A percentile compares a stretch with the other conserved stretches of the same genome.
Evolutionary conservation across 2,888 invertebrate genomes (phyloP).

Genomic region (Drosophila yooni): DNA sequence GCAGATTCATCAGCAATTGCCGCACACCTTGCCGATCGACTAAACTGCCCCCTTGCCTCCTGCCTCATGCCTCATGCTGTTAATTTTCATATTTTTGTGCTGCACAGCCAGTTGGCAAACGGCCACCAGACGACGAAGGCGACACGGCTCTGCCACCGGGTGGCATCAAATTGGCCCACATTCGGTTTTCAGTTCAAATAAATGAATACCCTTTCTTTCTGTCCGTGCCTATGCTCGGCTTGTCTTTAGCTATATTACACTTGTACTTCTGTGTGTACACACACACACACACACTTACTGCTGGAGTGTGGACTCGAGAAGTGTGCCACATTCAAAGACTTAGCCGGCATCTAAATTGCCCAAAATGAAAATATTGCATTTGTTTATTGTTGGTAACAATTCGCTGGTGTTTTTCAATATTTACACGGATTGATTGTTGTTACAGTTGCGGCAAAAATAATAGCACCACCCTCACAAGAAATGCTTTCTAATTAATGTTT

Average conservation of each 20-base stretch:
- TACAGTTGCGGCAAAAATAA: background rate
- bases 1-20: conserved; percentile 35
- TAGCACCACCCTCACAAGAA: background rate
- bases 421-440: no score
- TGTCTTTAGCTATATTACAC: background rate
- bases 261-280: background rate
- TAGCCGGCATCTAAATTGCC: no score
- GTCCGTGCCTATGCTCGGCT: background rate
- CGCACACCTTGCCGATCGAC: conserved; percentile 43
- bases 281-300: background rate
- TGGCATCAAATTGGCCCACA: conserved; percentile 66
- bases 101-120: conserved; percentile 59
- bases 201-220: conserved; percentile 2
- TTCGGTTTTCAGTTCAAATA: conserved; percentile 27
- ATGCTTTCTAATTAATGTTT: background rate
- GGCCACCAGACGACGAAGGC: conserved; percentile 52
- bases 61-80: conserved; percentile 21
- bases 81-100: conserved; percentile 46
- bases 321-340: background rate
- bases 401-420: no score
- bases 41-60: background rate
- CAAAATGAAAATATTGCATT: background rate
- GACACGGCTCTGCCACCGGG: conserved; percentile 48
- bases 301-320: background rate
- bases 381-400: background rate